These are phyloP conservation scores for Eublepharis macularius DNA, from an alignment of 2,113 vertebrate genomes.

Conservation along the genomic window DNA sequence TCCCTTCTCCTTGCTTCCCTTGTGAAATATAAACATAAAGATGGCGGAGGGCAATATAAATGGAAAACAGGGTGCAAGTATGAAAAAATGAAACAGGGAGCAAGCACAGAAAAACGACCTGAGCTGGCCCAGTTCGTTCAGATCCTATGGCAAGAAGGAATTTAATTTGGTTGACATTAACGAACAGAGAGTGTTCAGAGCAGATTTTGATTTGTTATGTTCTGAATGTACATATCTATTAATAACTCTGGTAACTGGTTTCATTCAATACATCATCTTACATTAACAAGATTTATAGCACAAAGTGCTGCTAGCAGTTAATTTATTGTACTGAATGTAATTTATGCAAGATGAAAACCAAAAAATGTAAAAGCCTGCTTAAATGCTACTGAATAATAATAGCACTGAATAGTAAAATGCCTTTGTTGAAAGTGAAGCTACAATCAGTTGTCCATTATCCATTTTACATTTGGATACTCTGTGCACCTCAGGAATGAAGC, in stretches of 20 bases:
- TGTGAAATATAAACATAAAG: too few species aligned
- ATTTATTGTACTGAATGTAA: background rate
- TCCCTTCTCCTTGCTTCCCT: too few species aligned
- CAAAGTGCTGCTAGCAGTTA: background rate
- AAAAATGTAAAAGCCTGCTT: background rate
- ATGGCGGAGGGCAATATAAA: too few species aligned
- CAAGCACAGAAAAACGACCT: too few species aligned
- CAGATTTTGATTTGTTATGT: too few species aligned
- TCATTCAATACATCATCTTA: background rate
- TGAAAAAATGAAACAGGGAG: too few species aligned
- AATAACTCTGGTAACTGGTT: background rate
- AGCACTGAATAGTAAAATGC: background rate
- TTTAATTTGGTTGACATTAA: too few species aligned
- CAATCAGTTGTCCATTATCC: background rate
- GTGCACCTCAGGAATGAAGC: background rate
- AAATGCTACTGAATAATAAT: background rate
- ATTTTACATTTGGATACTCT: background rate
- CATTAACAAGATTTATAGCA: background rate
- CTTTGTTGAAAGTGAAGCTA: background rate
- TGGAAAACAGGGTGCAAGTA: too few species aligned
- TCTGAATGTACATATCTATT: too few species aligned
- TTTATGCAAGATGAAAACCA: background rate
- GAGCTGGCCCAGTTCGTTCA: too few species aligned
- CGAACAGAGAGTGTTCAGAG: too few species aligned
- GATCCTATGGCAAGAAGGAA: too few species aligned